Evolutionary conservation across 2,888 invertebrate genomes (phyloP), one percentile per base, ranked within the genome.

Genomic region (Horisme vitalbata): DNA sequence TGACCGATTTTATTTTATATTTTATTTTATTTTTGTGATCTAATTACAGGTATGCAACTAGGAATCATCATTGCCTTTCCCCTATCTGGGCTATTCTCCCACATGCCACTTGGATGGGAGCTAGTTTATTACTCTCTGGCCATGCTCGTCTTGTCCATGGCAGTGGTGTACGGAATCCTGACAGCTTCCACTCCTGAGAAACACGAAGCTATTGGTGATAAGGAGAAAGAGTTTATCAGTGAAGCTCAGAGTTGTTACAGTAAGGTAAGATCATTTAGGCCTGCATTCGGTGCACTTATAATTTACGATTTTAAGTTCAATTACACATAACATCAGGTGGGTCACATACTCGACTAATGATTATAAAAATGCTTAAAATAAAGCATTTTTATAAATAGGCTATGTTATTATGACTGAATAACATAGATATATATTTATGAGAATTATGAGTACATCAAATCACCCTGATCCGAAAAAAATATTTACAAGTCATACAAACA

Each of bases 131-230:
- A 86, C 52, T 57, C 76, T 0, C 57, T 82, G 39, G 81, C 81
- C 0, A 85, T 84, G 74, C 52, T 81, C 39, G 61, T 72, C 0
- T 43, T 86, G 0, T 74, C 84, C 0, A 73, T 79, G 71, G 77
- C 81, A 0, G 68, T 71, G 0, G 52, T 83, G 5, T 79, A 81
- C 57, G 69, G 61, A 0, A 59, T 80, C 0, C 64, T 88, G 3
- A 87, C 87, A 0, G 76, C 84, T 0, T 73, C 75, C 36, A 58
- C 75, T 0, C 87, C 87, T 0, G 71, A 61, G 0, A 45, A 64
- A 1, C 87, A 88, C 24, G 80, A 70, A 10, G 88, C 87, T 0
- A 63, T 85, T 0, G 81, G 84, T 0, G 84, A 88, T 27, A 63
- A 57, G 0, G 88, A 88, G 52, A 82, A 79, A 18, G 83, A 86